Conservation (phyloP, 2,113 vertebrate species). For the Neolamprologus hecqui region DNA sequence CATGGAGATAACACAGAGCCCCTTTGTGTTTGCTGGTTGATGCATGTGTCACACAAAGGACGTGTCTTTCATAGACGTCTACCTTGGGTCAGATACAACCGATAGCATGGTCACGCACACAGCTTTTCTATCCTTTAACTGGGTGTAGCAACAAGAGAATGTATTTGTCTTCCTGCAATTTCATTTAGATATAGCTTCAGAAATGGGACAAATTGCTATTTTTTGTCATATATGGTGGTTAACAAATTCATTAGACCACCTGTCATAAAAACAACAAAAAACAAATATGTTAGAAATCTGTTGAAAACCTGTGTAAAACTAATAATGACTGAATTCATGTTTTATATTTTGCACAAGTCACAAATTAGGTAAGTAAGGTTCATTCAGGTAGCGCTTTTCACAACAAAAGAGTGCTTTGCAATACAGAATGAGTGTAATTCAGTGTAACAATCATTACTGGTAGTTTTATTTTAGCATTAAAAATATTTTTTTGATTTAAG, state of each 20-base stretch:
- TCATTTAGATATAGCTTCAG: background rate
- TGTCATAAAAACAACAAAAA: background rate
- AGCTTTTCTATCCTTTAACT: background rate
- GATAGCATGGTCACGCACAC: background rate
- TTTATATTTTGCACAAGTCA: background rate
- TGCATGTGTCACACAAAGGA: conserved; percentile 28
- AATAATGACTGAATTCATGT: background rate
- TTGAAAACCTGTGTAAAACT: background rate
- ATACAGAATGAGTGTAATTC: background rate
- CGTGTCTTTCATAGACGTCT: conserved; percentile 19
- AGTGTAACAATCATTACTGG: background rate
- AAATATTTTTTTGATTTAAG: background rate
- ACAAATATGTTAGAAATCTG: background rate
- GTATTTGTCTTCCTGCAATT: background rate
- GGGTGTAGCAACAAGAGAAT: background rate
- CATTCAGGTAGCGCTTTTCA: background rate
- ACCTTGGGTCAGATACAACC: conserved; percentile 19
- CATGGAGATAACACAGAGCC: conserved; percentile 39
- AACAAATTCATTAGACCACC: background rate
- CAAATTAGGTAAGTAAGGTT: background rate
- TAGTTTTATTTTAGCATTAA: background rate
- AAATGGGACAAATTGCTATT: background rate
- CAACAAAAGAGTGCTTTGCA: background rate
- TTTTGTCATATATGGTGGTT: background rate
- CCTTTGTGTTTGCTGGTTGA: conserved; percentile 41